Conservation (phyloP, 2,797 vertebrate genomes). For the Tapirus indicus region DNA sequence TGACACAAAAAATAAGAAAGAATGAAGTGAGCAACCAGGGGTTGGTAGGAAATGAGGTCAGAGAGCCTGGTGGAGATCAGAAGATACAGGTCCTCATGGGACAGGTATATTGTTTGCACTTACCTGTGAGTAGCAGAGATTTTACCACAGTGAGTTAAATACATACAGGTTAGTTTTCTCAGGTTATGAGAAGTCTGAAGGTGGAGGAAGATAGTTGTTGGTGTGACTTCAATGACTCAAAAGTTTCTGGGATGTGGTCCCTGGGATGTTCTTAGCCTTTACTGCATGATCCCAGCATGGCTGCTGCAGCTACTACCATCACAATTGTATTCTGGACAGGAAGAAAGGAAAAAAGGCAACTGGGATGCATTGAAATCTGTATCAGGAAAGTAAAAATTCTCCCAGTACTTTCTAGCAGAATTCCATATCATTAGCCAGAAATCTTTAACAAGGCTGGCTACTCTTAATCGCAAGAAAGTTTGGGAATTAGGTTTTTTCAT, state of each 20-base stretch:
- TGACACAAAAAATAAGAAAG: background rate
- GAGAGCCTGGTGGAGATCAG: background rate
- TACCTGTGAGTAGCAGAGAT: background rate
- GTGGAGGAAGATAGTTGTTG: background rate
- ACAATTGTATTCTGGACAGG: background rate
- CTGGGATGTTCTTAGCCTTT: background rate
- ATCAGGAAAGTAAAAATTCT: background rate
- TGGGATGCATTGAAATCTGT: background rate
- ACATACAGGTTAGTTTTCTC: background rate
- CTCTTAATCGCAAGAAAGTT: background rate
- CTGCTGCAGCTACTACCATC: background rate
- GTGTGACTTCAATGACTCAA: background rate
- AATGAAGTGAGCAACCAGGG: background rate
- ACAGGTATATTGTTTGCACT: accelerated
- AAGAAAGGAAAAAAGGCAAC: background rate
- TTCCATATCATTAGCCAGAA: background rate
- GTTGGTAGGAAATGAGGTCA: background rate
- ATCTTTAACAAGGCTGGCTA: background rate
- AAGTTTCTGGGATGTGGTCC: background rate
- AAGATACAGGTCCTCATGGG: too few relatives aligned
- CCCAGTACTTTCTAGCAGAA: background rate
- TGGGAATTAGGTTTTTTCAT: background rate
- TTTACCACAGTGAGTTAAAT: background rate
- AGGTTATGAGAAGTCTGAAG: background rate
- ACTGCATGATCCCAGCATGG: background rate